Evolutionary conservation across 2,888 invertebrate genomes (phyloP).

Genomic region (Penaeus monodon): DNA sequence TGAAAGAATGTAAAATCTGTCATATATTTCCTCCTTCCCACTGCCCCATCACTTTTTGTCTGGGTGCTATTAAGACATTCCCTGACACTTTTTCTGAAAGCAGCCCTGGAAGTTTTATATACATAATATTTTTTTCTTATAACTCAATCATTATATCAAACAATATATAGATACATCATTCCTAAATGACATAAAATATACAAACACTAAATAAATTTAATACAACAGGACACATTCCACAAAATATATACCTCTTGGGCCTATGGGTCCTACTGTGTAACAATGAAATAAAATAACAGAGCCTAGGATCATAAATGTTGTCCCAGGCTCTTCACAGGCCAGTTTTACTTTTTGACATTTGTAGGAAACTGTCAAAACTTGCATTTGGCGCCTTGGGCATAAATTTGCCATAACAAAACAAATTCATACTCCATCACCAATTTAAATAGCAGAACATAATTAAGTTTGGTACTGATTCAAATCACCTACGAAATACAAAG

Average conservation of each 20-base stretch:
- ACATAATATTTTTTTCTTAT: constrained; percentile 35
- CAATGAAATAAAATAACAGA: constrained; percentile 33
- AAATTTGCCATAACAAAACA: constrained; percentile 25
- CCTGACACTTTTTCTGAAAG: constrained; percentile 37
- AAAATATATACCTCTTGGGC: constrained; percentile 52
- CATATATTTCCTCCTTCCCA: too few relatives aligned
- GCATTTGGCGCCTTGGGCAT: constrained; percentile 6
- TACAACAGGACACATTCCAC: constrained; percentile 43
- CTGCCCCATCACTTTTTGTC: constrained; percentile 28
- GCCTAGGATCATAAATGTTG: constrained; percentile 6
- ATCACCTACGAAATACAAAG: too few relatives aligned
- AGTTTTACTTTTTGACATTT: constrained; percentile 12
- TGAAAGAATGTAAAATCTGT: too few relatives aligned
- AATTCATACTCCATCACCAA: constrained; percentile 35
- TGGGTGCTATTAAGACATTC: constrained; percentile 33
- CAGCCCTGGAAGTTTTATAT: constrained; percentile 55
- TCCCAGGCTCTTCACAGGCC: constrained; percentile 16
- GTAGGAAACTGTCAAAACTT: background rate
- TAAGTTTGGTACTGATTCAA: too few relatives aligned
- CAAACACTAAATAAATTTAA: constrained; percentile 58
- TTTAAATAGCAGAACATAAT: constrained; percentile 14
- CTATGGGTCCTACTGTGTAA: constrained; percentile 48
- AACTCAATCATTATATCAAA: constrained; percentile 46
- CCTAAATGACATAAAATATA: constrained; percentile 57
- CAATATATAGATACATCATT: constrained; percentile 56